Evolutionary conservation across 2,113 vertebrate genomes (phyloP).

Genomic region (Albula glossodonta): DNA sequence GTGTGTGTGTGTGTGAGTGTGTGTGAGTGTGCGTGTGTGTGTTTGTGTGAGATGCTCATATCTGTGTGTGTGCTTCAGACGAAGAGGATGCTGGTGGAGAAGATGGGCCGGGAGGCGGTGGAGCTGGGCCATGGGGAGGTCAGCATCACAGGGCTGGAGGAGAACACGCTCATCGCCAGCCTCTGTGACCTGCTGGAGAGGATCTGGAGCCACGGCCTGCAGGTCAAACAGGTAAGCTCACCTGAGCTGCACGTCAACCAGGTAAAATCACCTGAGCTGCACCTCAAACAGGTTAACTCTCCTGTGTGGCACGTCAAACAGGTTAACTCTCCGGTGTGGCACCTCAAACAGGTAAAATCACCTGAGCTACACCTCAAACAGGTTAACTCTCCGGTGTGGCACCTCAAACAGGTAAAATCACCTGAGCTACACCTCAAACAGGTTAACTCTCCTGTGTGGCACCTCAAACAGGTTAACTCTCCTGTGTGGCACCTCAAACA

Average conservation of each 20-base stretch:
- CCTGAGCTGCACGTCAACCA: background rate
- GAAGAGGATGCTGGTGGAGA: constrained; percentile 95
- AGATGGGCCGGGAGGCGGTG: constrained; percentile 92
- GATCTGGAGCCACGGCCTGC: constrained; percentile 96
- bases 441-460: background rate
- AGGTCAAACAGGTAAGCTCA: constrained; percentile 84
- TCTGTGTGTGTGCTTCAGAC: constrained; percentile 72
- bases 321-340: too few species aligned
- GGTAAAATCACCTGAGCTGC: background rate
- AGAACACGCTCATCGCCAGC: constrained; percentile 92
- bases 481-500: constrained; percentile 79
- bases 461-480: too few species aligned
- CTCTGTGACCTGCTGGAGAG: constrained; percentile 95
- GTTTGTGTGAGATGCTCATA: too few species aligned
- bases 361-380: background rate
- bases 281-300: too few species aligned
- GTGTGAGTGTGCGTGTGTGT: too few species aligned
- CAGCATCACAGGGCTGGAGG: constrained; percentile 90
- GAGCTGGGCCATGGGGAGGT: constrained; percentile 93
- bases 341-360: constrained; percentile 79
- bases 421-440: background rate
- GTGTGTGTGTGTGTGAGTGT: too few species aligned
- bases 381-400: background rate
- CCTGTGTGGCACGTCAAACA: constrained; percentile 44
- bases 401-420: constrained; percentile 82